Percentiles rank a stretch among this genome's conserved stretches.
These are phyloP conservation scores for Ophion slaviceki DNA, from an alignment of 2,888 invertebrate species.

Conservation along the genomic window DNA sequence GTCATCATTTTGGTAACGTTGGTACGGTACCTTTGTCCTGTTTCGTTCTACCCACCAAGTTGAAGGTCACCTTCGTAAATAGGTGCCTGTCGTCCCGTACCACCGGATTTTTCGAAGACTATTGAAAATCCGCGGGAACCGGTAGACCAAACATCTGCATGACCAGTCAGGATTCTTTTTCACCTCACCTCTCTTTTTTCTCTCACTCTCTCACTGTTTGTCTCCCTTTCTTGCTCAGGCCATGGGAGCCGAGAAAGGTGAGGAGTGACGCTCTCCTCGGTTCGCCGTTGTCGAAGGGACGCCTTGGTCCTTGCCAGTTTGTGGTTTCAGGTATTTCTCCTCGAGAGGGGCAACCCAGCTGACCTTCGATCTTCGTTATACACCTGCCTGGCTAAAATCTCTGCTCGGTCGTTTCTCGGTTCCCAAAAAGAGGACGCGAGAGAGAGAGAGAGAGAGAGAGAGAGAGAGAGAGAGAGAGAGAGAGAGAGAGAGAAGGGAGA, in stretches of 20 bases:
- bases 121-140: conserved; percentile 38
- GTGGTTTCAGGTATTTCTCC: conserved; percentile 46
- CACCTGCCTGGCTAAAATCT: background rate
- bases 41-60: background rate
- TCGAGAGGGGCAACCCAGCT: conserved; percentile 7
- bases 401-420: conserved; percentile 3
- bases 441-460: too few species aligned
- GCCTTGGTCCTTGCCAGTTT: background rate
- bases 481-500: background rate
- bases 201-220: conserved; percentile 3
- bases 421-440: background rate
- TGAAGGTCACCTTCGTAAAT: background rate
- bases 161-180: conserved; percentile 23
- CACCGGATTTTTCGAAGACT: conserved; percentile 56
- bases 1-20: background rate
- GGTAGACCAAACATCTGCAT: conserved; percentile 50
- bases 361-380: conserved; percentile 55
- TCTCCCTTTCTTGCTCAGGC: conserved; percentile 26
- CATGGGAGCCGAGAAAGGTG: conserved; percentile 46
- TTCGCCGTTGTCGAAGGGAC: conserved; percentile 47
- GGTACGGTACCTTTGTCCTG: background rate
- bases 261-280: conserved; percentile 22
- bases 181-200: conserved; percentile 3
- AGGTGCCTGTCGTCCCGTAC: background rate
- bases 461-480: too few species aligned